Base-by-base conservation (phyloP, 2,888 invertebrate species). In the Drosophila ezoana region DNA sequence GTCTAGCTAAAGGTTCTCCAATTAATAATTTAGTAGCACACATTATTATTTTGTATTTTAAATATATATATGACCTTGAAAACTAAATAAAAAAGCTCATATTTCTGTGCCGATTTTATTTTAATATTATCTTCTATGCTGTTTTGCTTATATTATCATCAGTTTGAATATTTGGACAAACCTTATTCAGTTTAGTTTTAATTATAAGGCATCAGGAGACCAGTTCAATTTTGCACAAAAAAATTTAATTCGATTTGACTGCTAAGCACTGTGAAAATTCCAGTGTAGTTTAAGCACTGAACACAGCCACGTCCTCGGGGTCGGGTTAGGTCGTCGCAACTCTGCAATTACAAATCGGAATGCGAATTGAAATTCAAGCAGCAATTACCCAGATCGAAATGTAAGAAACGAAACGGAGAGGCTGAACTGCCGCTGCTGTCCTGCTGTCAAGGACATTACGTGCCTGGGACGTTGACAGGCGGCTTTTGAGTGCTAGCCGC, bases 281-380 rank as follows among this genome's bases (percentile, higher is more conserved):
- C 51, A 43, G 45, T 54, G 20, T 48, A 54, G 41, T 51, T 56
- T 18, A 57, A 43, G 53, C 38, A 14, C 8, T 35, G 40, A 11
- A 37, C 38, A 28, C n/a, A 14, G 38, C 41, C 41, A 52, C 32
- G 59, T 43, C 41, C 43, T 53, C 52, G 35, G 47, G 51, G 47
- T 58, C 44, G 73, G 73, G 73, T 58, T 53, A 72, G 60, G 60
- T 49, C 59, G 54, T 41, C 67, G 61, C 62, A 54, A 28, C 53
- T 63, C 53, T 40, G 73, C 75, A 75, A 78, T 78, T 78, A 72
- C 68, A 62, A 65, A 66, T 65, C 70, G 62, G 72, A 69, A 72
- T 81, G 75, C 75, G 87, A 84, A 85, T 85, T 85, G 84, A 85
- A 89, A 85, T 89, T 85, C 88, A 86, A 85, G 85, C 80, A 87